Conservation (phyloP, 2,113 vertebrate genomes). For the Amphilophus citrinellus region DNA sequence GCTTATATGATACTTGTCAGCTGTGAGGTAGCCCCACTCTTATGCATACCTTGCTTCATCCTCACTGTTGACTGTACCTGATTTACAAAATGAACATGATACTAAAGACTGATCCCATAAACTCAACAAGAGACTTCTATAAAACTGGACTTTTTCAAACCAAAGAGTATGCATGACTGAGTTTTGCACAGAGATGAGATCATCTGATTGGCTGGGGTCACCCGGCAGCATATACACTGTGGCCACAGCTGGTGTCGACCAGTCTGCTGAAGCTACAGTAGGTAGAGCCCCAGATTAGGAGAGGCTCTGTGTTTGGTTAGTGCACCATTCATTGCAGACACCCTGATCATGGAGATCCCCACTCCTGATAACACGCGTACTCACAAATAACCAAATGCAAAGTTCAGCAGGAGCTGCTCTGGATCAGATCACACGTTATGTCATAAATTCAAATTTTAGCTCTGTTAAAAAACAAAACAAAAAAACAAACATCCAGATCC, state of each 20-base stretch:
- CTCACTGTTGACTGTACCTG: too few species aligned
- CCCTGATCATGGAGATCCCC: slow-evolving; percentile 53
- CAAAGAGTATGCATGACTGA: slow-evolving; percentile 25
- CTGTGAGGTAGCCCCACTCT: too few species aligned
- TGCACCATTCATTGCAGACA: slow-evolving; percentile 57
- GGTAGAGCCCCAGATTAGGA: slow-evolving; percentile 51
- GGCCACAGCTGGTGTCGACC: slow-evolving; percentile 24
- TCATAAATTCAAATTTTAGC: neutral
- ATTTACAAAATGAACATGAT: too few species aligned
- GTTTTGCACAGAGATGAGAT: slow-evolving; percentile 29
- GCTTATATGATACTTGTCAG: too few species aligned
- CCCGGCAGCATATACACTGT: neutral
- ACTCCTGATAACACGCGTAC: slow-evolving; percentile 26
- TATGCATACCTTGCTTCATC: too few species aligned
- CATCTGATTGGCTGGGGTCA: slow-evolving; percentile 31
- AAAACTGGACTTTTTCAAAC: too few species aligned
- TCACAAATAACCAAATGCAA: slow-evolving; percentile 6
- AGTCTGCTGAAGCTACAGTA: slow-evolving; percentile 24
- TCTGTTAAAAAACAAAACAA: neutral
- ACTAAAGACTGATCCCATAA: too few species aligned
- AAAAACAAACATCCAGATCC: neutral
- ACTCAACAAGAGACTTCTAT: too few species aligned
- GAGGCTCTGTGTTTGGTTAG: slow-evolving; percentile 62
- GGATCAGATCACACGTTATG: neutral
- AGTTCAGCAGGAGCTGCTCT: slow-evolving; percentile 12